Evolutionary conservation across 1,140 invertebrate species (phyloP).

Genomic region (Lepidurus packardi): DNA sequence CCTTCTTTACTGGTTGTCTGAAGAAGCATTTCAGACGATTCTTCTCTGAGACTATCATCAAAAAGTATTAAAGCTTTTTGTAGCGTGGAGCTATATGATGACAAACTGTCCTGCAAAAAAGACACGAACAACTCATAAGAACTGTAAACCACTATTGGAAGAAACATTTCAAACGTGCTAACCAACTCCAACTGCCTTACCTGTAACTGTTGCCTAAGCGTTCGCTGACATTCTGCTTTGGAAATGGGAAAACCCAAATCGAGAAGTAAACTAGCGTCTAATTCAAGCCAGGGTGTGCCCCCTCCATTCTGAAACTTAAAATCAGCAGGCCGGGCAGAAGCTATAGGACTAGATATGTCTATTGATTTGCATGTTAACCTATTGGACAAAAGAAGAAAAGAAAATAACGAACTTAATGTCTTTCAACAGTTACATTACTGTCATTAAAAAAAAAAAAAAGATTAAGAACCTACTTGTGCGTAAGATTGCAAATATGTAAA

Average conservation of each 20-base stretch:
- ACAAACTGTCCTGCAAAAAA: constrained; percentile 25
- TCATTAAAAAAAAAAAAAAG: too few species aligned
- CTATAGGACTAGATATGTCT: constrained; percentile 40
- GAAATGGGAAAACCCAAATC: constrained; percentile 58
- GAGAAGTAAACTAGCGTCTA: constrained; percentile 63
- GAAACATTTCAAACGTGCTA: neutral
- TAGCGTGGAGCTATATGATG: constrained; percentile 40
- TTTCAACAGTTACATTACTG: neutral
- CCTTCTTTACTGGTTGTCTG: constrained; percentile 50
- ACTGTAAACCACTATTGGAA: constrained; percentile 34
- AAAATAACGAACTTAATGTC: neutral
- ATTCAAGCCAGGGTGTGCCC: constrained; percentile 54
- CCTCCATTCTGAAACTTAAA: constrained; percentile 41
- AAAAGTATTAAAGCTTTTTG: constrained; percentile 55
- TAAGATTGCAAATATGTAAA: constrained; percentile 29
- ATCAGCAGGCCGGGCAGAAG: constrained; percentile 42
- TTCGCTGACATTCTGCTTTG: constrained; percentile 51
- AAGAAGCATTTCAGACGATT: constrained; percentile 48
- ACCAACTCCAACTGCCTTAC: constrained; percentile 43
- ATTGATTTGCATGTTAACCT: constrained; percentile 43
- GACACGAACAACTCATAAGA: neutral
- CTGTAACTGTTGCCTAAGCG: constrained; percentile 60
- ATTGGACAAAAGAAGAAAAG: constrained; percentile 30
- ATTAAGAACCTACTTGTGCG: constrained; percentile 27
- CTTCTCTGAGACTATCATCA: constrained; percentile 53